Base-by-base conservation (phyloP, 2,888 invertebrate genomes). In the Cosmopolites sordidus region DNA sequence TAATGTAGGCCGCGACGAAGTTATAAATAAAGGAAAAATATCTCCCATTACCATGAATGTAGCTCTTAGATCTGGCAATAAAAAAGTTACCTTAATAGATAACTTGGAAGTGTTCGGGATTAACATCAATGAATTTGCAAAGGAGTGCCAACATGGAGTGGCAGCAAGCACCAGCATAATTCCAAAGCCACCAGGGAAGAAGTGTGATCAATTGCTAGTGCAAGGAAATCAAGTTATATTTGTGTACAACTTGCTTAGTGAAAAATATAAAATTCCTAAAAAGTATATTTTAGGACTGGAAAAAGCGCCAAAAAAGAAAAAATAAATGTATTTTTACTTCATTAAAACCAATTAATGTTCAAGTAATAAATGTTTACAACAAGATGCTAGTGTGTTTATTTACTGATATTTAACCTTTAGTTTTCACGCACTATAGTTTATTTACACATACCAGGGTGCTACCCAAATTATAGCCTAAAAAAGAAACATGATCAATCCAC, bases 91-190 rank as follows among this genome's bases (percentile, higher is more conserved):
- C 1, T 73, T 95, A 45, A 83, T 97, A 1, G 90, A 91, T 62
- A 94, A 96, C 75, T 79, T 96, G 67, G 91, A 93, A 69, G 76
- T 83, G 53, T 96, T 85, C 74, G 93, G 94, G 18, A 89, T 96
- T 64, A 84, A 84, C 63, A 77, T 91, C 54, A 74, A 80, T 17
- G 86, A 87, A 66, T 86, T 96, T 72, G 84, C 88, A 14, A 87
- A 86, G 68, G 82, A 83, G 62, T 89, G 93, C 66, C 93, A 94
- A 75, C 82, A 82, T 55, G 89, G 84, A 11, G 90, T 88, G 45
- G 94, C 94, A 1, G 93, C 94, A 12, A 87, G 93, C 65, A 89
- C 92, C 53, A 87, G 87, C 27, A 83, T 92, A 47, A 86, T 84
- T 39, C 44, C 59, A 29, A 82, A 84, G 58, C 72, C 83, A 14